Percentiles rank a stretch among this genome's conserved stretches.
Evolutionary conservation across 1,140 invertebrate species (phyloP).

Genomic region (Idris sp.): DNA sequence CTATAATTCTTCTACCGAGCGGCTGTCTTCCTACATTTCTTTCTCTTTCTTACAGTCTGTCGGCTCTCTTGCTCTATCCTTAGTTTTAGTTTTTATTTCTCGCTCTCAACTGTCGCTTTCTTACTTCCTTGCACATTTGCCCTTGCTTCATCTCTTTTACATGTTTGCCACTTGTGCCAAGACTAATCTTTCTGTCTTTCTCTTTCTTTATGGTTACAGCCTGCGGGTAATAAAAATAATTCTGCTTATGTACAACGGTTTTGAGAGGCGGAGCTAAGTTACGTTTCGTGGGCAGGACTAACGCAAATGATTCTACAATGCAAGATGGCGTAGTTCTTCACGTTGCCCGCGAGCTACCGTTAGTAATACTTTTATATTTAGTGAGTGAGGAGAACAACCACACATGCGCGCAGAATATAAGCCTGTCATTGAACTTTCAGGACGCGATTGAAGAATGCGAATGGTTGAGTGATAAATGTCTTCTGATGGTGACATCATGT

Average conservation of each 20-base stretch:
- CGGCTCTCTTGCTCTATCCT: slow-evolving; percentile 22
- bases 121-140: slow-evolving; percentile 12
- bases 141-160: slow-evolving; percentile 28
- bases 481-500: slow-evolving; percentile 39
- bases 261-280: slow-evolving; percentile 78
- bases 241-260: slow-evolving; percentile 76
- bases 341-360: slow-evolving; percentile 67
- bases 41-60: slow-evolving; percentile 28
- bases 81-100: slow-evolving; percentile 53
- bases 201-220: slow-evolving; percentile 76
- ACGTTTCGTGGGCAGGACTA: slow-evolving; percentile 79
- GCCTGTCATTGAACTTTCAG: slow-evolving; percentile 48
- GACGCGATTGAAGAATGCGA: slow-evolving; percentile 46
- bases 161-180: slow-evolving; percentile 36
- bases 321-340: slow-evolving; percentile 77
- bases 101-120: slow-evolving; percentile 44
- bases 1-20: slow-evolving; percentile 74
- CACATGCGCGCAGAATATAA: slow-evolving; percentile 39
- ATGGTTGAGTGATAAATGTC: slow-evolving; percentile 46
- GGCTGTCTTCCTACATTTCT: slow-evolving; percentile 50
- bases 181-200: slow-evolving; percentile 41
- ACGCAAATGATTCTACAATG: slow-evolving; percentile 78
- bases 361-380: slow-evolving; percentile 71
- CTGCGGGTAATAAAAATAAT: slow-evolving; percentile 79
- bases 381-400: slow-evolving; percentile 65